Conservation (phyloP, 2,797 vertebrate genomes). For the Platalea minor region DNA sequence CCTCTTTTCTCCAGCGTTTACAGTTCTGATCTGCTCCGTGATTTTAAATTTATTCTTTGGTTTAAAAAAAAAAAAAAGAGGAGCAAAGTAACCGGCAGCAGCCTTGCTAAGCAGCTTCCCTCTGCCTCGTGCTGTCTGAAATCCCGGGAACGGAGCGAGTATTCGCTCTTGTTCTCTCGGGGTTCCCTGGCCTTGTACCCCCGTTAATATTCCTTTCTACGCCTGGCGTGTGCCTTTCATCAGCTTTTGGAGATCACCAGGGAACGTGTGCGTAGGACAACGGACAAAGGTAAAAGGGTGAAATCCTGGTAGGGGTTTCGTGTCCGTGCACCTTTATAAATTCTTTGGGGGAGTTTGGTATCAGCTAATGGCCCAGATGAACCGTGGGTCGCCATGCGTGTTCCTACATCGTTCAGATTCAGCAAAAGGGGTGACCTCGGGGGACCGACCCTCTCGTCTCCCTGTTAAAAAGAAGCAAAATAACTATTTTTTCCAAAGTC, state of each 20-base stretch:
- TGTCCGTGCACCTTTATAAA: background rate
- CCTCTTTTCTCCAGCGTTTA: background rate
- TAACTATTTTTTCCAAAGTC: background rate
- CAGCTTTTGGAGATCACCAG: background rate
- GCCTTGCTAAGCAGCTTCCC: background rate
- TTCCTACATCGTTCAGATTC: background rate
- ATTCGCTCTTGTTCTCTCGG: background rate
- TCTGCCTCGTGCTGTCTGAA: background rate
- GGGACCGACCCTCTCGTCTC: background rate
- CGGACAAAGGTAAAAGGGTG: background rate
- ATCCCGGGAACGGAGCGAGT: background rate
- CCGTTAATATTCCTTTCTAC: background rate
- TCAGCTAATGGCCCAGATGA: background rate
- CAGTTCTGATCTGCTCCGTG: background rate
- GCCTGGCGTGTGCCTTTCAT: background rate
- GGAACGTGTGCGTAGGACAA: background rate
- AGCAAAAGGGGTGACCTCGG: background rate
- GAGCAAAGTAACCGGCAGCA: background rate
- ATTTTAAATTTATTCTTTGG: background rate
- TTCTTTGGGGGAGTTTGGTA: background rate
- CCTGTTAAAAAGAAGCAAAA: background rate
- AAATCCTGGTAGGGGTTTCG: background rate
- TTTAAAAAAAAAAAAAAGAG: background rate
- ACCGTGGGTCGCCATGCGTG: accelerated
- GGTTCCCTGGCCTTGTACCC: background rate